Base-by-base conservation (phyloP, 2,113 vertebrate species). In the Tetrax tetrax region DNA sequence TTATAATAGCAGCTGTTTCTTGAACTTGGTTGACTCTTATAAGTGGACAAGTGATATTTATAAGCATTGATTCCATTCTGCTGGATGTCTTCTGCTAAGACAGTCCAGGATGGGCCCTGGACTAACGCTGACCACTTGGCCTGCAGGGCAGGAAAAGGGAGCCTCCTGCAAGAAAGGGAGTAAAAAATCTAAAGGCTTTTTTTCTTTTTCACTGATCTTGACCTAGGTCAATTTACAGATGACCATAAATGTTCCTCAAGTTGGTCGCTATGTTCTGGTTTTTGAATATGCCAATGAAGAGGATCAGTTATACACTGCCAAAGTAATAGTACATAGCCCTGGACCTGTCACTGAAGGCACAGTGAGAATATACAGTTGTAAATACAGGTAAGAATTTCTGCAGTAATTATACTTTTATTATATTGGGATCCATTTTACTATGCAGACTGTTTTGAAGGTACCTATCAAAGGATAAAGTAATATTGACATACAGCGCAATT, bases 301-400 rank as follows among this genome's bases (percentile, higher is more conserved):
- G 11, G 95, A 98, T 69, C 87, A 28, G 41, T 87, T 98, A 12
- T 98, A 97, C 70, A 97, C 98, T 68, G 97, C 97, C 1, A 97
- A 98, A 38, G 91, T 99, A 74, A 50, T 91, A 15, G 47, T 99
- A 57, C 95, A 94, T 29, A 98, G 97, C 37, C 70, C 95, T 3
- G 96, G 89, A 45, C 95, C 95, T 41, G 92, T 92, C n/a, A 94
- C 96, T 61, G 94, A 90, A 25, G 98, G 98, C 75, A 98, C 96
- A 93, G 98, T 98, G 82, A 98, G 98, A 95, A 96, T 99, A 94
- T 99, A 99, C 96, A 99, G 98, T 85, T 99, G 99, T 95, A 97
- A 98, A 76, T 99, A 99, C 97, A 99, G 99, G 99, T 99, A 95
- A 96, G 37, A 63, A 28, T n/a, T 37, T 84, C 31, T 56, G 33